Evolutionary conservation across 2,113 vertebrate species (phyloP), one percentile per base, ranked within the genome.

Genomic region (Cyrtonyx montezumae): DNA sequence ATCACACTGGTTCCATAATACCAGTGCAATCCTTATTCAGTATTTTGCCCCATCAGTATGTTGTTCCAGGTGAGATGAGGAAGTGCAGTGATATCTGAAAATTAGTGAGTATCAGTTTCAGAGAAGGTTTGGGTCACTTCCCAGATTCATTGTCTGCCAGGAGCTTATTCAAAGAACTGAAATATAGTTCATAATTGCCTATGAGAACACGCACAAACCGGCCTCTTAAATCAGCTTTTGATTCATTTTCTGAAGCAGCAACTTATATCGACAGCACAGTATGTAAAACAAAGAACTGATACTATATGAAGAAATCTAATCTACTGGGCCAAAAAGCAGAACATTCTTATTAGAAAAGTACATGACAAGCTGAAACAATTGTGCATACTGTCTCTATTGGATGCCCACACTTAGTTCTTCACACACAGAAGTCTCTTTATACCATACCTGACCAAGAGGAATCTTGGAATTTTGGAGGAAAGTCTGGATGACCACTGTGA

Each of bases 401-500:
- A 80, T 22, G 79, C 11, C 15, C 16, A 56, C 25, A 43, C 8
- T 45, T 30, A 66, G 6, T 78, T 30, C 23, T 84, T 43, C 36
- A 32, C 70, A 48, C 14, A 21, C n/a, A 56, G 59, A 51, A 82
- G 12, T 81, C 56, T 76, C 23, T 66, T 90, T 37, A 83, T 32
- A 37, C 22, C 75, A 5, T 97, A 99, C 99, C 98, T 96, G 84
- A 85, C 94, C 89, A 56, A 89, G 9, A 8, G 99, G 97, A 25
- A 98, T 90, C 62, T 13, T 19, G 55, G 96, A 1, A 37, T 97
- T 95, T 30, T 70, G 95, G 34, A 99, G 79, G 80, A 99, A 98
- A 26, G 98, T 98, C 95, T 99, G 99, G 55, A 99, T 84, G 8
- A 99, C 96, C 75, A 99, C 99, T 1, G 98, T 98, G 96, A 99